A percentile compares a stretch with the other conserved stretches of the same genome.
These are phyloP conservation scores for Carcharodon carcharias DNA, from an alignment of 2,797 vertebrate species.

Conservation along the genomic window DNA sequence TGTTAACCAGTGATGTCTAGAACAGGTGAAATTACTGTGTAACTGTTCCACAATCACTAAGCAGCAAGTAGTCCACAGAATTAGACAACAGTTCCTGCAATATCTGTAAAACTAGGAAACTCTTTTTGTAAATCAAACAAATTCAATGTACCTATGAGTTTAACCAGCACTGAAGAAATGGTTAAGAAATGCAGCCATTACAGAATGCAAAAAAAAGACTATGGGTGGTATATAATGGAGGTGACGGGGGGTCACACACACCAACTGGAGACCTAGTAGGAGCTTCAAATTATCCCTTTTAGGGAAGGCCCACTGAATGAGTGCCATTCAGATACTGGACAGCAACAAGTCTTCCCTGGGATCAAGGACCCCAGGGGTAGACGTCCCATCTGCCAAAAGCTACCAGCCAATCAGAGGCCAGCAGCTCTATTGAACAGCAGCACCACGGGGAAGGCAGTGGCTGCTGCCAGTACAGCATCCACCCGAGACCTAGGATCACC, in stretches of 20 bases:
- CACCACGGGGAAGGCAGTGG: background rate
- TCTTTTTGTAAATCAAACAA: background rate
- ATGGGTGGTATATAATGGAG: too few relatives aligned
- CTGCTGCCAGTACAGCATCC: background rate
- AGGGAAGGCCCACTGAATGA: background rate
- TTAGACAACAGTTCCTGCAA: background rate
- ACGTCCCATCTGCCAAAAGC: background rate
- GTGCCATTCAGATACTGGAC: too few relatives aligned
- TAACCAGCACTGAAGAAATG: background rate
- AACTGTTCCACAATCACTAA: background rate
- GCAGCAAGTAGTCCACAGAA: background rate
- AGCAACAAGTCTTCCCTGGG: too few relatives aligned
- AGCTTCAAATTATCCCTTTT: background rate
- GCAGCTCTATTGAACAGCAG: background rate
- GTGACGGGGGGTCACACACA: background rate
- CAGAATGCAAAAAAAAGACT: background rate
- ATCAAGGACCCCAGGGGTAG: background rate
- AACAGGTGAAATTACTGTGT: background rate
- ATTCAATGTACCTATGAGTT: background rate
- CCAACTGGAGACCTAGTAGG: too few relatives aligned
- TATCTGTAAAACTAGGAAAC: background rate
- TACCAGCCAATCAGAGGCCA: background rate
- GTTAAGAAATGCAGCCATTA: background rate
- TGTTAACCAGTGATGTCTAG: background rate
- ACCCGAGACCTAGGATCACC: background rate